Base-by-base conservation (phyloP, 2,888 invertebrate species). In the Caenorhabditis angaria region DNA sequence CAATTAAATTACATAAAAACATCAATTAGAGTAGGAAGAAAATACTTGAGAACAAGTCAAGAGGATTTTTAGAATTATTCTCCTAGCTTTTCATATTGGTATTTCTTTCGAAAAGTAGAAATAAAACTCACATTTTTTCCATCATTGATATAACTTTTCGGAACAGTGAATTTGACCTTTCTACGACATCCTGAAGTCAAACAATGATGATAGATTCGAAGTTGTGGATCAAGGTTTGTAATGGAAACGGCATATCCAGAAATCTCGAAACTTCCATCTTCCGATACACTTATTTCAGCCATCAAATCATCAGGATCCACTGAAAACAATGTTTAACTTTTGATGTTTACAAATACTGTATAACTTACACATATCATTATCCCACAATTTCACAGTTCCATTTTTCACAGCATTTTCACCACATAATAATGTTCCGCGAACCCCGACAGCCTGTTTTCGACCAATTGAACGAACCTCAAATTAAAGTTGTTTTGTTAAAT, bases 141-240 rank as follows among this genome's bases (percentile, higher is more conserved):
- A 28, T 69, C 61, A 48, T 73, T 76, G 22, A 80, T 78, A 58
- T 80, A 80, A 50, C 65, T 70, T 29, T 70, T 66, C 18, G 80
- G 80, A 18, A 80, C 69, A 8, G 66, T 72, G 70, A 80, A 76
- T 28, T 70, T 75, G 41, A 78, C 70, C 68, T 78, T 76, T 12
- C 80, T 60, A 27, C 76, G 72, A 53, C 80, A 80, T 24, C 41
- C 66, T 56, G 41, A 41, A 41, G 56, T 56, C n/a, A 61, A 63
- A 41, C 77, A 79, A 14, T 61, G 66, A 55, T 79, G 79, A 59
- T 79, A 79, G 32, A 79, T 76, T 56, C 74, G 69, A 53, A 79
- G 60, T 56, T 72, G 70, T 4, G 79, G 75, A 29, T 79, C 79
- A 18, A 79, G 73, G 24, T 65, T 61, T 14, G 76, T 77, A 2